Base-by-base conservation (phyloP, 2,797 vertebrate genomes). In the Rhinophrynus dorsalis region DNA sequence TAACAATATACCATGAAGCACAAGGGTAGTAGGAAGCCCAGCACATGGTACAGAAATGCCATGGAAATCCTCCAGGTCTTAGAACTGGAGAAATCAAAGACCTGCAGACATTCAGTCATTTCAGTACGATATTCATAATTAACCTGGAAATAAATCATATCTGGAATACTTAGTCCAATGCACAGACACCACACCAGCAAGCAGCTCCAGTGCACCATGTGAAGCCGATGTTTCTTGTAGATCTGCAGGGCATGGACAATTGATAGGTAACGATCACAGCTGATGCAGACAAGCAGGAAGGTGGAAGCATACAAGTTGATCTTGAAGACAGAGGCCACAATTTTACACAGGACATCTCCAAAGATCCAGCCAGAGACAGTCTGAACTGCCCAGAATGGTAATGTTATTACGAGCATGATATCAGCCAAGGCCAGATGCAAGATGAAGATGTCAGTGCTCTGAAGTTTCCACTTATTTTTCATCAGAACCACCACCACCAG, bases 401-500 rank as follows among this genome's bases (percentile, higher is more conserved):
- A 77, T 0, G 92, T 94, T 15, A 92, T 0, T 51, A 95, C 85
- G 67, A 95, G 83, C 45, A 95, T 77, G 0, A 82, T 6, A 0
- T 97, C 94, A 0, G 90, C 85, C 4, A 92, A 3, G 0, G 86
- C 87, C 77, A 96, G 80, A 76, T 95, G 87, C 2, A 96, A 78
- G 74, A 95, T 87, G 63, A 96, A 95, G 17, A 75, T 88, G 72
- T 96, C 93, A 0, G 91, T 95, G 27, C 93, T 90, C 3, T 80
- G 77, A 82, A 91, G 88, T 23, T 32, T 50, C 1, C n/a, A 81
- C 40, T 75, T 81, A 63, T 84, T 84, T 27, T 60, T 76, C 72
- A 83, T 60, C 75, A 95, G 79, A 56, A 95, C 87, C 0, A 76
- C 77, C 1, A 89, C 79, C 57, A 94, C 89, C 0, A 89, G 56